Evolutionary conservation across 2,888 invertebrate species (phyloP), one percentile per base, ranked within the genome.

Genomic region (Dryadula phaetusa): DNA sequence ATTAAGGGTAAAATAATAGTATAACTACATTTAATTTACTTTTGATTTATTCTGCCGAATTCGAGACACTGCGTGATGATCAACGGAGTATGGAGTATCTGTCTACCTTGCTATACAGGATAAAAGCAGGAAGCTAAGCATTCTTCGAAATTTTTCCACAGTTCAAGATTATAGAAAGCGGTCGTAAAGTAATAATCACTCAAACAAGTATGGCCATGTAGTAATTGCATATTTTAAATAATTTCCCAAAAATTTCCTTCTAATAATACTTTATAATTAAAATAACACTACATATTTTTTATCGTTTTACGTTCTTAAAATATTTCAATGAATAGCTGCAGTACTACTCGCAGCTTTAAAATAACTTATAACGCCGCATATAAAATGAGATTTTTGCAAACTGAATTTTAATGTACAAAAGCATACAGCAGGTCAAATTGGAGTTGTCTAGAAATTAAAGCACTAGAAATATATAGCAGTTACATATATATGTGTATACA

Each of bases 341-440:
- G 37, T 56, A 37, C 37, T 56, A 22, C 22, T 37, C 20, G 37
- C 37, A 40, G 22, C 16, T 56, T 22, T 56, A 37, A 56, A 37
- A 56, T 56, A 37, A 54, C 37, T 37, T 37, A 54, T 54, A 28
- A 54, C 37, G 37, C 54, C n/a, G 54, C 54, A 54, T 54, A 54
- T 54, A 37, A 40, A 56, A 56, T 56, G 37, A 37, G 25, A 22
- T 37, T 37, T 56, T 56, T 56, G 22, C 37, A 37, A 56, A 56
- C 54, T 56, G 22, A 40, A 56, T 56, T 56, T 56, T 56, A 56
- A 56, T 37, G 37, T 56, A 37, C n/a, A 22, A 54, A 56, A 22
- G 37, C 54, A 40, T n/a, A 56, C n/a, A 37, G 22, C 8, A 56
- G 37, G 34, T n/a, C 20, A 22, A 56, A 56, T 37, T 56, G 14